phyloP scores from a whole-genome alignment of 1,140 invertebrate species.

The Drosophila parabipectinata region DNA sequence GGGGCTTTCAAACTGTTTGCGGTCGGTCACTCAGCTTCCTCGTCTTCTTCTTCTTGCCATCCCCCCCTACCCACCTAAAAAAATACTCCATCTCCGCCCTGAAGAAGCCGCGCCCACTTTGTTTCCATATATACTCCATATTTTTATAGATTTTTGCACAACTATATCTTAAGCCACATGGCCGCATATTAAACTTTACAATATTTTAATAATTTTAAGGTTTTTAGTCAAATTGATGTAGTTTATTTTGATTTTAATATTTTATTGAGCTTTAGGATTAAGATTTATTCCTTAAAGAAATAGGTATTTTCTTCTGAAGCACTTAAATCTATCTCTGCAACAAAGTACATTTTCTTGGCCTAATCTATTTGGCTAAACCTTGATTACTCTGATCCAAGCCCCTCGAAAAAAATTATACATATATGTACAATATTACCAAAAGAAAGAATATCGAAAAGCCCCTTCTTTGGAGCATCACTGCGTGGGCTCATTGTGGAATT shows the following conservation, averaged over 20 bases:
- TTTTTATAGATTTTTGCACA: slow-evolving; percentile 1
- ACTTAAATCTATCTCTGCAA: too few species aligned
- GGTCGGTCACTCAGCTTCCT: slow-evolving; percentile 58
- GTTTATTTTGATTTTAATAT: neutral
- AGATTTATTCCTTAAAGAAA: too few species aligned
- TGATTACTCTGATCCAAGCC: slow-evolving; percentile 41
- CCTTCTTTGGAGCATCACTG: slow-evolving; percentile 41
- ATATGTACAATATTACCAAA: neutral
- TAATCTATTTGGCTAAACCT: slow-evolving; percentile 66
- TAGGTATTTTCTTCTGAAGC: too few species aligned
- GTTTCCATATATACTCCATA: slow-evolving; percentile 13
- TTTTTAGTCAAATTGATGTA: neutral
- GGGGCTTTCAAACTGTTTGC: slow-evolving; percentile 73
- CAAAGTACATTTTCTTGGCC: slow-evolving; percentile 24
- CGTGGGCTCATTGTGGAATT: slow-evolving; percentile 82
- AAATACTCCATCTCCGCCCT: neutral
- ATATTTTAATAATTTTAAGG: neutral
- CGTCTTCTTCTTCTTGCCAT: slow-evolving; percentile 1
- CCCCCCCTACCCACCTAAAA: neutral
- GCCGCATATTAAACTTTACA: neutral
- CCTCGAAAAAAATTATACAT: neutral
- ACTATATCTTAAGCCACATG: slow-evolving; percentile 63
- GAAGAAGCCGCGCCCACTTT: slow-evolving; percentile 12
- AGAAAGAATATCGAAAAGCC: neutral
- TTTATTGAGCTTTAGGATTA: neutral